A percentile compares a stretch with the other conserved stretches of the same genome.
These are phyloP conservation scores for Ylistrum balloti DNA, from an alignment of 1,140 invertebrate species.

Conservation along the genomic window DNA sequence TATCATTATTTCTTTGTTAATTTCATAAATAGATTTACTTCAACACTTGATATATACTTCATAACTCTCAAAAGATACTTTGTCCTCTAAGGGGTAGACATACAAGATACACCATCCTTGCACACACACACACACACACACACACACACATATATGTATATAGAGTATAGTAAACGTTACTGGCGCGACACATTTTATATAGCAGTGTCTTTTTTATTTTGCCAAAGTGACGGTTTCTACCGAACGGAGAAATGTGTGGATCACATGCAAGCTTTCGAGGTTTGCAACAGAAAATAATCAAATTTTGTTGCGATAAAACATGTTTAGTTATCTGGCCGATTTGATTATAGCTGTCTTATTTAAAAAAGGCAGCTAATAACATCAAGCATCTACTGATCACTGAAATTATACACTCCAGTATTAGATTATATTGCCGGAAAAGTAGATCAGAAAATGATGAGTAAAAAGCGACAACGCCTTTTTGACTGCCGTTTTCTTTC, in stretches of 20 bases:
- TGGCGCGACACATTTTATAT: background rate
- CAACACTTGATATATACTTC: too few species aligned
- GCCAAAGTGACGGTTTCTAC: background rate
- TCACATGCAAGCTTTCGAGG: background rate
- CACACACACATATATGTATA: too few species aligned
- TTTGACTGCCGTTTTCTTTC: background rate
- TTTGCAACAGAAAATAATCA: background rate
- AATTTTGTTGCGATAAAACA: background rate
- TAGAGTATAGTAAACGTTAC: too few species aligned
- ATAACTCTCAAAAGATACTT: too few species aligned
- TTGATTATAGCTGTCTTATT: constrained; percentile 27
- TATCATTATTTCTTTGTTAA: too few species aligned
- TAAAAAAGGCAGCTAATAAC: background rate
- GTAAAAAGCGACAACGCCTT: background rate
- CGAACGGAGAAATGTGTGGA: background rate
- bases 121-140: too few species aligned
- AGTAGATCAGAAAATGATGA: background rate
- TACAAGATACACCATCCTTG: too few species aligned
- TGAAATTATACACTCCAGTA: background rate
- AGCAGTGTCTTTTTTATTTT: background rate
- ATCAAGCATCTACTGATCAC: constrained; percentile 15
- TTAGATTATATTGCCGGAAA: background rate
- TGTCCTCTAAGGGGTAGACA: too few species aligned
- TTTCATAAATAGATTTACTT: too few species aligned
- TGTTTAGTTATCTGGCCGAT: background rate